These are phyloP conservation scores for Macrobrachium rosenbergii DNA, from an alignment of 1,140 invertebrate species.

Conservation along the genomic window DNA sequence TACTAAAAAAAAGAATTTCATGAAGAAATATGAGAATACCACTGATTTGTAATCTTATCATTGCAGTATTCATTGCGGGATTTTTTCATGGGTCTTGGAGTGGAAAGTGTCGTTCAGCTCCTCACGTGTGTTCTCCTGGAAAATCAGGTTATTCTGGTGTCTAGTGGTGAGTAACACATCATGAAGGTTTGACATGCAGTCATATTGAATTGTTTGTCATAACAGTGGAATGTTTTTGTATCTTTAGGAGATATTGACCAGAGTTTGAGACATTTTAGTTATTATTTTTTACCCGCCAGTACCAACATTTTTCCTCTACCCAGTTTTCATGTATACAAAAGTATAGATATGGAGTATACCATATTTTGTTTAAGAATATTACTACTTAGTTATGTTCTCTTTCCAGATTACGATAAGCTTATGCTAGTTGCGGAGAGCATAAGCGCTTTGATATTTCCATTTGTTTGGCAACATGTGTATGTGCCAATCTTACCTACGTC, in stretches of 20 bases:
- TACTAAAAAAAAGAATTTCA: neutral
- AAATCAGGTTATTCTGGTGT: constrained; percentile 95
- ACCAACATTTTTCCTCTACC: constrained; percentile 30
- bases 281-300: constrained; percentile 8
- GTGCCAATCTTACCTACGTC: constrained; percentile 97
- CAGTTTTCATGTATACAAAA: neutral
- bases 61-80: constrained; percentile 94
- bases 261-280: neutral
- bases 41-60: constrained; percentile 77
- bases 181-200: neutral
- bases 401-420: constrained; percentile 89
- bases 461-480: constrained; percentile 98
- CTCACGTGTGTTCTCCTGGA: constrained; percentile 96
- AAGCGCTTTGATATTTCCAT: constrained; percentile 91
- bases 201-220: no score
- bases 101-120: constrained; percentile 92
- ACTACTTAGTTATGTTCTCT: constrained; percentile 25
- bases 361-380: constrained; percentile 37
- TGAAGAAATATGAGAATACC: neutral
- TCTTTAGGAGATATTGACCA: neutral
- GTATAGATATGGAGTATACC: neutral
- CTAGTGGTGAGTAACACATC: constrained; percentile 78
- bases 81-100: constrained; percentile 87
- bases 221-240: no score
- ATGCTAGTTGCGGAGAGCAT: constrained; percentile 98